phyloP scores from a whole-genome alignment of 2,113 vertebrate genomes.

The Ovis canadensis region DNA sequence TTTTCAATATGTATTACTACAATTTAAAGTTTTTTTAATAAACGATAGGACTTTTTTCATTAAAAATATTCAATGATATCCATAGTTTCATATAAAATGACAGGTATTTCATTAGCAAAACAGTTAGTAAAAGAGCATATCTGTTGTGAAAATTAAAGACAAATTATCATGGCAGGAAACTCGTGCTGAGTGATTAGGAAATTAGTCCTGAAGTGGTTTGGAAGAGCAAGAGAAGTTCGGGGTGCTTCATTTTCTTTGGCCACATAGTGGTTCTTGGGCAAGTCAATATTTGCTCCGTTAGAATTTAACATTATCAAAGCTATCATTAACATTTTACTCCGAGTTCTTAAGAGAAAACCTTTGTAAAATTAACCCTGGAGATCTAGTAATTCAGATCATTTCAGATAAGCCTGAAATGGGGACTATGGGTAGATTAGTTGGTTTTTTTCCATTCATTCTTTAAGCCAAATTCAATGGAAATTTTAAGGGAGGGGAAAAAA shows the following conservation, averaged over 20 bases:
- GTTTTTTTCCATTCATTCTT: neutral
- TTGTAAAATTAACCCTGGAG: slow-evolving; percentile 67
- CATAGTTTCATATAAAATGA: slow-evolving; percentile 59
- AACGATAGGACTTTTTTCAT: neutral
- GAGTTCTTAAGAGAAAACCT: slow-evolving; percentile 46
- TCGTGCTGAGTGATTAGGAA: neutral
- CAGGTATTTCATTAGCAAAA: slow-evolving; percentile 62
- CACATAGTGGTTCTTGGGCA: slow-evolving; percentile 20
- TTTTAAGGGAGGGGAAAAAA: slow-evolving; percentile 31
- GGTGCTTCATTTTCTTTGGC: neutral
- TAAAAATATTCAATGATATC: slow-evolving; percentile 49
- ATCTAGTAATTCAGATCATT: slow-evolving; percentile 60
- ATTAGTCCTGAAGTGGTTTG: slow-evolving; percentile 31
- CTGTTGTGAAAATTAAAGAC: slow-evolving; percentile 44
- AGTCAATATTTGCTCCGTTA: slow-evolving; percentile 20
- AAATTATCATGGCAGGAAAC: slow-evolving; percentile 23
- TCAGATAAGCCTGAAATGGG: slow-evolving; percentile 27
- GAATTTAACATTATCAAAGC: slow-evolving; percentile 22
- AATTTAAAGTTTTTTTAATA: neutral
- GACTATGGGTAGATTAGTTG: neutral
- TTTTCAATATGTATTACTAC: neutral
- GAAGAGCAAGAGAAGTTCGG: neutral
- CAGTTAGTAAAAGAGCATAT: slow-evolving; percentile 55
- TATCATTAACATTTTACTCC: slow-evolving; percentile 55
- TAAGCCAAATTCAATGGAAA: slow-evolving; percentile 57